Base-by-base conservation (phyloP, 2,888 invertebrate genomes). In the Zygothrica quintamaculata region DNA sequence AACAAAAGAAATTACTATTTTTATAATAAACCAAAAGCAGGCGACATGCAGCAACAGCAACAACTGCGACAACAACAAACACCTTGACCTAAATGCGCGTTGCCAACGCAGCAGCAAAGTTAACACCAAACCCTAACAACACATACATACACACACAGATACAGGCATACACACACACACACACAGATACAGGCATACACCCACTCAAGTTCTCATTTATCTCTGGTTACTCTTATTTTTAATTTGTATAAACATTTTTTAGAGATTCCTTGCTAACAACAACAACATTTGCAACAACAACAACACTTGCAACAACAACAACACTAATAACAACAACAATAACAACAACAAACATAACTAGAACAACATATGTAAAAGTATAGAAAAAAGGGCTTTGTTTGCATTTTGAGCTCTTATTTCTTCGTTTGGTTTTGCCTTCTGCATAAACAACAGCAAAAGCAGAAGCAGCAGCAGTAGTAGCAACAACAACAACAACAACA, bases 201-300 rank as follows among this genome's bases (percentile, higher is more conserved):
- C 12, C 2, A 13, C 12, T 7, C 3, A 33, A 47, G 15, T 33
- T 51, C 61, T 44, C 65, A 51, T 74, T 65, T 70, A 78, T 78
- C 50, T 65, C 62, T 48, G 48, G 64, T 65, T 55, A 80, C 65
- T 73, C 76, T 75, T 82, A 76, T 85, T 82, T 82, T 85, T 82
- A 82, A 82, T 82, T 82, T 82, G 80, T 85, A 76, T 80, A 82
- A 85, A 82, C 74, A 80, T 75, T 84, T 81, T 82, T 67, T 58
- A 62, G 62, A 65, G 62, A 65, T 64, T 53, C 53, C 64, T 64
- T 56, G 33, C 52, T 64, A 66, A 53, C 40, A 56, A 22, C 37
- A 37, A 15, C 48, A 37, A 36, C 48, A 34, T 16, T 18, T 26
- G 47, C 22, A 43, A 29, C 29, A 31, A 15, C 36, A 36, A 13